Evolutionary conservation across 2,888 invertebrate genomes (phyloP).

Genomic region (Matsumyia berberina): DNA sequence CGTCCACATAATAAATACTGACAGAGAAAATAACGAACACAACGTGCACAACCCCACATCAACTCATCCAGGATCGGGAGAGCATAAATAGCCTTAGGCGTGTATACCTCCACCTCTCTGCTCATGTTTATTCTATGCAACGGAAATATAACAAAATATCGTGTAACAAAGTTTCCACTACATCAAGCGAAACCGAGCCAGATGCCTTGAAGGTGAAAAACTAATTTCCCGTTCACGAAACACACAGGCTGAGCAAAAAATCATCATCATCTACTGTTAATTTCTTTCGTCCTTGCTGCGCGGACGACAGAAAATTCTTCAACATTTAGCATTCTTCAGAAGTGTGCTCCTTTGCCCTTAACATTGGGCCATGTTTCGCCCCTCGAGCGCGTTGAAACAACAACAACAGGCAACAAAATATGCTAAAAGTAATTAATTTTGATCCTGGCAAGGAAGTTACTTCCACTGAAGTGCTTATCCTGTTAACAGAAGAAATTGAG

Average conservation of each 20-base stretch:
- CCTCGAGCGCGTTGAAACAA: background rate
- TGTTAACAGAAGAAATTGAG: background rate
- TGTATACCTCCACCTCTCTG: background rate
- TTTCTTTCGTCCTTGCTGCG: too few relatives aligned
- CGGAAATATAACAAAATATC: constrained; percentile 2
- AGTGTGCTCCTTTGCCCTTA: background rate
- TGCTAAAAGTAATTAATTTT: constrained; percentile 41
- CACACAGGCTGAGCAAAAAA: too few relatives aligned
- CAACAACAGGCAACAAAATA: background rate
- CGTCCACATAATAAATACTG: too few relatives aligned
- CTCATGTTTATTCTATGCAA: constrained; percentile 2
- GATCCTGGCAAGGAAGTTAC: constrained; percentile 38
- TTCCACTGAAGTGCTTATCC: constrained; percentile 23
- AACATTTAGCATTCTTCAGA: too few relatives aligned
- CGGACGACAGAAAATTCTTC: too few relatives aligned
- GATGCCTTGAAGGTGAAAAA: constrained; percentile 22
- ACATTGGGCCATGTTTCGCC: too few relatives aligned
- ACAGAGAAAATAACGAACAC: too few relatives aligned
- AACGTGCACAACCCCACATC: too few relatives aligned
- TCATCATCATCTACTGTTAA: too few relatives aligned
- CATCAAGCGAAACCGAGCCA: constrained; percentile 16
- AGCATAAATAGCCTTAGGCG: too few relatives aligned
- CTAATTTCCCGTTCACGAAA: background rate
- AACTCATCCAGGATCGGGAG: too few relatives aligned
- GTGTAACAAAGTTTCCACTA: constrained; percentile 12